These are phyloP conservation scores for Lota lota DNA, from an alignment of 2,113 vertebrate genomes.

Conservation along the genomic window DNA sequence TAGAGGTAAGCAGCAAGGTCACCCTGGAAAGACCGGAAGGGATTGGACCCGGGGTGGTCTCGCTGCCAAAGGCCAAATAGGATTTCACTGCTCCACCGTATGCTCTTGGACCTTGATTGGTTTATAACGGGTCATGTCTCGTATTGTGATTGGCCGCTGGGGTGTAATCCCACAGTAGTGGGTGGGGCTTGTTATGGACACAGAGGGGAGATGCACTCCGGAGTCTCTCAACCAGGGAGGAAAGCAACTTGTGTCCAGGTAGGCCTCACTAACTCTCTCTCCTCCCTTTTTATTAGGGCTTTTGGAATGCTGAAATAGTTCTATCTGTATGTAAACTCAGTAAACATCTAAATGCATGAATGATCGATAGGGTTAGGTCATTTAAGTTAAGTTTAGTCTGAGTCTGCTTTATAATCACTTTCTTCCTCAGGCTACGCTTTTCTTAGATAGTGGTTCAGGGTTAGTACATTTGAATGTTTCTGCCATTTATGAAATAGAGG, in stretches of 20 bases:
- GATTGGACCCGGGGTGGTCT: conserved; percentile 23
- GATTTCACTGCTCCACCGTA: conserved; percentile 8
- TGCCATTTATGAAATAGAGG: too few species aligned
- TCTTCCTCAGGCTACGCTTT: too few species aligned
- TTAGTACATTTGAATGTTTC: too few species aligned
- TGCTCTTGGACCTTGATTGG: conserved; percentile 41
- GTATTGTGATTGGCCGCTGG: conserved; percentile 46
- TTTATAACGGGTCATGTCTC: background rate
- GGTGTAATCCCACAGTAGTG: conserved; percentile 49
- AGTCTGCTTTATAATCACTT: too few species aligned
- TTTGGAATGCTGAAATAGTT: background rate
- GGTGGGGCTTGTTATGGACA: conserved; percentile 32
- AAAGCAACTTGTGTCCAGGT: conserved; percentile 59
- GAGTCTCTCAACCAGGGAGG: conserved; percentile 35
- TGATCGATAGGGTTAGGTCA: too few species aligned
- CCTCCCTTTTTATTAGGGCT: background rate
- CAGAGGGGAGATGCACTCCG: conserved; percentile 44
- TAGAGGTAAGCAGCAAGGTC: background rate
- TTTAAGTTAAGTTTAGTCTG: too few species aligned
- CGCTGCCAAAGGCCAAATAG: background rate
- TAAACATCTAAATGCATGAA: too few species aligned
- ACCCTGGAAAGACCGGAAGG: background rate
- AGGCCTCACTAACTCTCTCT: conserved; percentile 23
- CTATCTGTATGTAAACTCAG: too few species aligned
- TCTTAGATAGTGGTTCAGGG: too few species aligned